Base-by-base conservation (phyloP, 2,888 invertebrate genomes). In the Cosmia trapezina region DNA sequence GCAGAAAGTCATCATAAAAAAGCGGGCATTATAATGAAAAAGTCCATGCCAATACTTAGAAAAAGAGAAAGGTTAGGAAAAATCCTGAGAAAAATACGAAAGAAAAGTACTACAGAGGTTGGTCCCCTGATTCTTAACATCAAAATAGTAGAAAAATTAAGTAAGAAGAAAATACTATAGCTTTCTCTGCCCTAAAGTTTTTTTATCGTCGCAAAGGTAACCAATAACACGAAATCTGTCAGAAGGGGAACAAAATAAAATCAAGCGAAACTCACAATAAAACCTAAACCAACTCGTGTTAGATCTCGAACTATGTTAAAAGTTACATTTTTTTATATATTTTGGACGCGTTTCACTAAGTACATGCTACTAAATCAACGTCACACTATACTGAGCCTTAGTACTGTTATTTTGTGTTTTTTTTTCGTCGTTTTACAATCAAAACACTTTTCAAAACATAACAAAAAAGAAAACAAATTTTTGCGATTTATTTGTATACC, bases 271-370 rank as follows among this genome's bases (percentile, higher is more conserved):
- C 86, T 78, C 84, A 83, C 82, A 79, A 80, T 41, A 80, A 81
- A 85, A 86, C 75, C 75, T 80, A 81, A 85, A 81, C 66, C 75
- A 81, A 85, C 70, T 78, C 70, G 65, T 78, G 78, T 84, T 80
- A 86, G 73, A 77, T 76, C 65, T 80, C 77, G 67, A 81, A 70
- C 63, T 80, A 81, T 59, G 68, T 82, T 81, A 73, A 64, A 68
- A 37, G 33, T 66, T 67, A 45, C 28, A 70, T 62, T 70, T 41
- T 79, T 76, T 79, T n/a, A 81, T 81, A 82, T 78, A 86, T 82
- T 87, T 87, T 94, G 94, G 94, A 95, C 94, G 93, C 91, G 87
- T 90, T 87, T 88, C 84, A 83, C 89, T 95, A 94, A 94, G 95
- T 95, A 95, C 95, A 92, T 88, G 83, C 86, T 89, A 83, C 75